Base-by-base conservation (phyloP, 2,113 vertebrate genomes). In the Nothobranchius furzeri region DNA sequence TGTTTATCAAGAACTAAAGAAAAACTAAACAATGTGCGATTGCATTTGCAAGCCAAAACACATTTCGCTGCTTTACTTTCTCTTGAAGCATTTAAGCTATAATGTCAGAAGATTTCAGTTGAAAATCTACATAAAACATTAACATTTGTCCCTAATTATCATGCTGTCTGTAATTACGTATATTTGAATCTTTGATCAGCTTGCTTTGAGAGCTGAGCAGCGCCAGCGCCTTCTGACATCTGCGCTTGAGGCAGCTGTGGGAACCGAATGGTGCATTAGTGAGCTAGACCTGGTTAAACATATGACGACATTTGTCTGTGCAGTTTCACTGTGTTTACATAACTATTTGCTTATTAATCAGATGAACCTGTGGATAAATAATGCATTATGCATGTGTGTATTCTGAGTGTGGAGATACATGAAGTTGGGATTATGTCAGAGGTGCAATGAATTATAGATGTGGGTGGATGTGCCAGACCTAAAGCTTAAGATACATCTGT, bases 181-280 rank as follows among this genome's bases (percentile, higher is more conserved):
- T 68, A 84, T 89, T 82, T 76, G 73, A 65, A 79, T 80, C 67
- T 84, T 55, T 81, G 65, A 85, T 87, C 68, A 83, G 67, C 60
- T 65, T 2, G 0, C 49, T 81, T 58, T 64, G 70, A 76, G 70
- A 60, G 57, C 68, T 73, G 56, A 37, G 68, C 62, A 42, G 58
- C 20, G 20, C 1, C 14, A 4, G 53, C 12, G 25, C 35, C 55
- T 77, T 68, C 49, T 74, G 74, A 78, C 82, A 79, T 87, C 73
- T 70, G 76, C 2, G 30, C 59, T 75, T 0, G 11, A 67, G 60
- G 58, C 82, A 79, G 84, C 78, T 75, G 68, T 63, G 51, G 60
- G 50, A 66, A 69, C 56, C 51, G 53, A 40, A 64, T 24, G 35
- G 50, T 51, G 36, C 51, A 60, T 81, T 67, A 75, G 36, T 30